A percentile compares a stretch with the other conserved stretches of the same genome.
phyloP scores from a whole-genome alignment of 2,113 vertebrate species.

The Chionis minor region DNA sequence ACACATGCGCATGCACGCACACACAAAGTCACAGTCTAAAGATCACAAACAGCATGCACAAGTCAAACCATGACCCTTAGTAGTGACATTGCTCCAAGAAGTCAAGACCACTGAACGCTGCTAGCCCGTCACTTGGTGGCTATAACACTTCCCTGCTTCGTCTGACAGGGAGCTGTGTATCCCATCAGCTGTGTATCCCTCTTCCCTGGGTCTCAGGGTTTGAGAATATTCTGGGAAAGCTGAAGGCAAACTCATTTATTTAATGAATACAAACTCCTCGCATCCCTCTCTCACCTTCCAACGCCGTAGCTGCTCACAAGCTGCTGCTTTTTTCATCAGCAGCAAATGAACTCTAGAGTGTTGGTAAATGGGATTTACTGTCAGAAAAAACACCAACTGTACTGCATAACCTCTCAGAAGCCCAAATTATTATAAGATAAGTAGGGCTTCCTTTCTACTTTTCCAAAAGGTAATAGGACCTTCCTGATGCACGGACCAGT shows the following conservation, averaged over 20 bases:
- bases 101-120: neutral
- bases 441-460: neutral
- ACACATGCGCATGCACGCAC: no score
- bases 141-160: neutral
- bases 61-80: neutral
- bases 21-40: neutral
- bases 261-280: neutral
- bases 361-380: neutral
- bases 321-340: neutral
- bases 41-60: neutral
- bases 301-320: neutral
- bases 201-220: neutral
- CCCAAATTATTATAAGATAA: neutral
- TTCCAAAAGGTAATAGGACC: neutral
- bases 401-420: neutral
- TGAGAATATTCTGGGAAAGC: neutral
- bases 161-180: neutral
- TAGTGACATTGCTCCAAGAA: neutral
- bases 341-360: neutral
- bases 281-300: neutral
- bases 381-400: neutral
- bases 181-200: neutral
- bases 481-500: neutral
- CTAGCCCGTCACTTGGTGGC: neutral
- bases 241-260: neutral